Base-by-base conservation (phyloP, 2,113 vertebrate species). In the Elaphurus davidianus region DNA sequence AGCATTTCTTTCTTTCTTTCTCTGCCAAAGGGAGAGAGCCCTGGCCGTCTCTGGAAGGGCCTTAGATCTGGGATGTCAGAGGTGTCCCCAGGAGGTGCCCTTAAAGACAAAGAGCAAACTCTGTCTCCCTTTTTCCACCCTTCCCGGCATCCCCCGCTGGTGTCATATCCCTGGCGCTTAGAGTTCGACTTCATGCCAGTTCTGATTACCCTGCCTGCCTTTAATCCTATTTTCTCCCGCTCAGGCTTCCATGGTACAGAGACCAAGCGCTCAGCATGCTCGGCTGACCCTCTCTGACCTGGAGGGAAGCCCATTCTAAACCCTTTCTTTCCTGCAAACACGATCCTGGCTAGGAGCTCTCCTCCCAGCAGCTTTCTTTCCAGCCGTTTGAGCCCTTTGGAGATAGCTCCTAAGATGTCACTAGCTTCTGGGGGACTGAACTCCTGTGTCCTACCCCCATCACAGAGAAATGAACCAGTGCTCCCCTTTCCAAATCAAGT, bases 101-200 rank as follows among this genome's bases (percentile, higher is more conserved):
- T 25, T 30, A 21, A 64, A 60, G 59, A 40, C 43, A 79, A 90
- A 94, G 71, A 43, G 45, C 33, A 83, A 43, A 27, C n/a, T 10
- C 0, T 5, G 15, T 13, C 43, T 87, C 1, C 27, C 30, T 60
- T 33, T 15, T 43, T 33, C 83, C 12, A 0, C 74, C 78, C 23
- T 25, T 50, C 33, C 14, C 0, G 15, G 36, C 57, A 5, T 28
- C 47, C 60, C 86, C 45, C 0, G 0, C 79, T 9, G 17, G 11
- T 19, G 43, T 50, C 59, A 1, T 7, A 10, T 30, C 62, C 74
- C 55, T n/a, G 50, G 55, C 14, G 1, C 17, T 2, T 0, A 0
- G 10, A 93, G 16, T 21, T 62, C 15, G 7, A 14, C 79, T 59
- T 33, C 13, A 1, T 47, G 54, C 85, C 82, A 5, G 27, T 30